Evolutionary conservation across 2,888 invertebrate species (phyloP).

Genomic region (Apantesis nais): DNA sequence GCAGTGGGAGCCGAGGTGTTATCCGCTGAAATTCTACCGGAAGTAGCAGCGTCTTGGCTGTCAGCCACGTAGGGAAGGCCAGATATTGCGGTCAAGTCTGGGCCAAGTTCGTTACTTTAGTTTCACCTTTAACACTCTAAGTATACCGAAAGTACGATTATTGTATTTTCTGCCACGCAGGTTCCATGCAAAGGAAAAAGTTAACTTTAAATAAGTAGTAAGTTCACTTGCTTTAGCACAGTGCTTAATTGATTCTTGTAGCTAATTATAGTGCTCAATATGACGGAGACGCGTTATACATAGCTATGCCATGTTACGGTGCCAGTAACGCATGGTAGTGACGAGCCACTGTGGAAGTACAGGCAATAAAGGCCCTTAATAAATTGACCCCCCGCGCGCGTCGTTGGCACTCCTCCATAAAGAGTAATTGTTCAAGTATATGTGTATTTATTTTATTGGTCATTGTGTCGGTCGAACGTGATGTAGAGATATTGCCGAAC

Average conservation of each 20-base stretch:
- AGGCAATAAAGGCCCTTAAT: not conserved
- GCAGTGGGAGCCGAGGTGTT: too few relatives aligned
- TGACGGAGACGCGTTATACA: not conserved
- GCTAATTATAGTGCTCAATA: not conserved
- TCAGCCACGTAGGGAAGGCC: too few relatives aligned
- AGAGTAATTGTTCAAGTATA: not conserved
- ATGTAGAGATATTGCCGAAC: too few relatives aligned
- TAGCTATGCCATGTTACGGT: not conserved
- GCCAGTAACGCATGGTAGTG: not conserved
- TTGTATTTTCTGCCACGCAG: not conserved
- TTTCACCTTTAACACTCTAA: not conserved
- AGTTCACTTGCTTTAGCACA: too few relatives aligned
- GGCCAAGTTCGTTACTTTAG: too few relatives aligned
- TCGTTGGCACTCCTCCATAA: not conserved
- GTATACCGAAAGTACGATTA: not conserved
- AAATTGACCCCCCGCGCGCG: constrained; percentile 2
- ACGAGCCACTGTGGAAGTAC: not conserved
- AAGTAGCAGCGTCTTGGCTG: too few relatives aligned
- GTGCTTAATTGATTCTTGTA: too few relatives aligned
- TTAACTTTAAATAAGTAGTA: not conserved
- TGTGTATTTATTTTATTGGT: constrained; percentile 7
- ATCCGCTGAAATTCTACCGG: too few relatives aligned
- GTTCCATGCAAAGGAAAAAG: not conserved
- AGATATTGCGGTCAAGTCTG: too few relatives aligned
- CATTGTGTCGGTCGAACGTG: constrained; percentile 7